These are phyloP conservation scores for Mnemiopsis leidyi DNA, from an alignment of 37 sponge, comb jelly and placozoan species.

Conservation along the genomic window DNA sequence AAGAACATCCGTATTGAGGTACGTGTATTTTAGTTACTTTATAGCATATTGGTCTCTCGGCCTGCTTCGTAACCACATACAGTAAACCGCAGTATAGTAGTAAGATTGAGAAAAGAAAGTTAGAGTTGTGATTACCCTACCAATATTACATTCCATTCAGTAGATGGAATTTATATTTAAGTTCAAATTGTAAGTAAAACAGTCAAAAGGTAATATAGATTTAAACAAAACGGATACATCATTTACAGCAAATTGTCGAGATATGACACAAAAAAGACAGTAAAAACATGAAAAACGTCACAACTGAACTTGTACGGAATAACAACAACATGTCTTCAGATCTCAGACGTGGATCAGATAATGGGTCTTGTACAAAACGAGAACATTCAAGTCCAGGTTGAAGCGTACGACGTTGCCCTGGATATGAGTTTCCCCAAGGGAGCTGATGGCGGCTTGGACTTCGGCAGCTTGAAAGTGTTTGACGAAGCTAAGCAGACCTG, in stretches of 20 bases:
- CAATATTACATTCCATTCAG: no score
- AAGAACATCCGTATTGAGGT: slow-evolving; percentile 92
- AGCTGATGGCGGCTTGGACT: slow-evolving; percentile 93
- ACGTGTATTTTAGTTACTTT: not conserved
- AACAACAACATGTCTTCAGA: slow-evolving; percentile 61
- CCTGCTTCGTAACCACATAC: not conserved
- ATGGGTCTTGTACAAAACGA: slow-evolving; percentile 91
- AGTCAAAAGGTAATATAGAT: no score
- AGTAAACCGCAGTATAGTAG: no score
- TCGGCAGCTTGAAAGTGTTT: slow-evolving; percentile 77
- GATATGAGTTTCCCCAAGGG: slow-evolving; percentile 95
- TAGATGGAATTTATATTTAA: no score
- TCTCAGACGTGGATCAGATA: slow-evolving; percentile 86
- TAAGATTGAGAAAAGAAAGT: no score
- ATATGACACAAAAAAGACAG: no score
- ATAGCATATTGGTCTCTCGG: not conserved
- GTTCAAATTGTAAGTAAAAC: no score
- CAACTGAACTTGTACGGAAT: no score
- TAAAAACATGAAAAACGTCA: no score
- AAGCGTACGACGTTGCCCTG: slow-evolving; percentile 96
- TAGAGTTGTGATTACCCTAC: no score
- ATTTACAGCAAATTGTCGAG: no score
- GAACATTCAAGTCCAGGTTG: slow-evolving; percentile 79
- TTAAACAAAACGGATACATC: no score
- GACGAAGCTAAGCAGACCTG: slow-evolving; percentile 83